phyloP scores from a whole-genome alignment of 92 coral and sea anemone species.

The Anthopleura xanthogrammica region DNA sequence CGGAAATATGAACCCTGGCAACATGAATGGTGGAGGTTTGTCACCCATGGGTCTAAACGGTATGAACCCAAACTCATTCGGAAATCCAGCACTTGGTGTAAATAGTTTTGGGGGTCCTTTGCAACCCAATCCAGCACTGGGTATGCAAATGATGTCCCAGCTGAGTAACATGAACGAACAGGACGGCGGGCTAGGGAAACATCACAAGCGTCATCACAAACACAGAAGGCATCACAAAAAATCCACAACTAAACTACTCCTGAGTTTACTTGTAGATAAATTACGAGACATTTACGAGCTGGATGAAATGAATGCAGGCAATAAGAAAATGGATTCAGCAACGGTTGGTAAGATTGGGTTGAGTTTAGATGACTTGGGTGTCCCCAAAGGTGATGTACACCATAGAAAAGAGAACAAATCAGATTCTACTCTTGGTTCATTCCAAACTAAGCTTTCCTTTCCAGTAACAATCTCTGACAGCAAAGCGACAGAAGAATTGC shows the following conservation, averaged over 20 bases:
- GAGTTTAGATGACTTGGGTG: conserved; percentile 25
- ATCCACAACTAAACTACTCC: conserved; percentile 57
- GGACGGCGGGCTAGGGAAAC: conserved; percentile 7
- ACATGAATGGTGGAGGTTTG: conserved; percentile 13
- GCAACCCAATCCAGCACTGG: conserved; percentile 30
- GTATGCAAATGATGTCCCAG: conserved; percentile 25
- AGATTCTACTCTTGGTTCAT: conserved; percentile 5
- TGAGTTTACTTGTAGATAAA: conserved; percentile 77
- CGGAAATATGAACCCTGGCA: not conserved
- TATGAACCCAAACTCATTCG: conserved; percentile 11
- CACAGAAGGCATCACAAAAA: conserved; percentile 35
- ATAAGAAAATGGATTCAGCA: conserved; percentile 37
- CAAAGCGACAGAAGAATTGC: conserved; percentile 35
- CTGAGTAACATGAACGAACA: conserved; percentile 26
- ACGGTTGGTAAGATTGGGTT: conserved; percentile 61
- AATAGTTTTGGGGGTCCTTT: conserved; percentile 34
- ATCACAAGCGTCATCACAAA: conserved; percentile 37
- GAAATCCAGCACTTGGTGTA: conserved; percentile 10
- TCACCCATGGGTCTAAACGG: conserved; percentile 23
- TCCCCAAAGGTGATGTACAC: conserved; percentile 35
- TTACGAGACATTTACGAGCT: conserved; percentile 84
- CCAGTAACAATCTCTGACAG: conserved; percentile 69
- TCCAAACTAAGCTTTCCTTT: conserved; percentile 70
- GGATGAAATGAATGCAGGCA: conserved; percentile 55
- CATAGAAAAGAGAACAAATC: conserved; percentile 6